Percentiles rank a stretch among this genome's conserved stretches.
Evolutionary conservation across 2,113 vertebrate species (phyloP).

Genomic region (Bos javanicus): DNA sequence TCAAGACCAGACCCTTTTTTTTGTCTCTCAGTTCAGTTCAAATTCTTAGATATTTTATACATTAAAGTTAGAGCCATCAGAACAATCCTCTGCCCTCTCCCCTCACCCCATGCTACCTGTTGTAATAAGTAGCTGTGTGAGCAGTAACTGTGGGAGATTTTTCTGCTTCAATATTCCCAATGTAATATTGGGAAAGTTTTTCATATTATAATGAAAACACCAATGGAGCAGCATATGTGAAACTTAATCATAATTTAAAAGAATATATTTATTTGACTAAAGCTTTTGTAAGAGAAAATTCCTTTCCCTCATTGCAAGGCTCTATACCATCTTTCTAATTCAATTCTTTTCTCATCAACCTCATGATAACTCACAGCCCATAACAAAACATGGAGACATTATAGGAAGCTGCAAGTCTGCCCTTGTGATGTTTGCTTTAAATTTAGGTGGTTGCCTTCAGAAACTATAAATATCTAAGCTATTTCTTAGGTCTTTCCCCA

Average conservation of each 20-base stretch:
- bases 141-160: neutral
- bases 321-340: neutral
- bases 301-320: neutral
- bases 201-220: neutral
- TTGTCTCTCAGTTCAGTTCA: neutral
- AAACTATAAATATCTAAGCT: neutral
- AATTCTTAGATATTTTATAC: neutral
- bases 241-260: neutral
- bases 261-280: neutral
- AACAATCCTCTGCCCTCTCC: neutral
- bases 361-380: neutral
- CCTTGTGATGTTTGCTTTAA: neutral
- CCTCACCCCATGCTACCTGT: rapidly evolving
- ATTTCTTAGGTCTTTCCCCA: neutral
- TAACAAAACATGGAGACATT: neutral
- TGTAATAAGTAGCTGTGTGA: neutral
- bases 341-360: neutral
- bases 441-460: neutral
- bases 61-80: neutral
- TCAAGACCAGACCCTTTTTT: neutral
- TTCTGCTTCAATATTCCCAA: neutral
- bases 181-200: neutral
- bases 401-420: neutral
- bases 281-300: neutral
- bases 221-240: neutral